Base-by-base conservation (phyloP, 2,888 invertebrate species). In the Sinelater perroti region DNA sequence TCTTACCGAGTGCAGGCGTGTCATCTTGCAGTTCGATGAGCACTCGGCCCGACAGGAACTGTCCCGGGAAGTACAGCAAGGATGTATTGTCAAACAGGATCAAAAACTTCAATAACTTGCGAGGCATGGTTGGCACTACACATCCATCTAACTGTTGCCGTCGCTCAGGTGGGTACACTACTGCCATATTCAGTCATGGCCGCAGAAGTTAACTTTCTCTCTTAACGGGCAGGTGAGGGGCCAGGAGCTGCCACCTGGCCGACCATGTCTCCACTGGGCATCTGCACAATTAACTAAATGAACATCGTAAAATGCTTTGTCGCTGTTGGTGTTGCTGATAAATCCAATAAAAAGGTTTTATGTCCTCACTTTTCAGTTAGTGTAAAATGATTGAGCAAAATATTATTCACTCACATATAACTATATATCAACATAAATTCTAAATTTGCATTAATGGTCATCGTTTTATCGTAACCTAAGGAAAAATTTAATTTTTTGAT, bases 11-110 rank as follows among this genome's bases (percentile, higher is more conserved):
- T n/a, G 92, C 91, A 62, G 92, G 90, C 65, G 95, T 95, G 79
- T 95, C 94, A 80, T 95, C 95, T 77, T 95, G 95, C 62, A 95
- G 81, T 76, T 96, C 95, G 75, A 96, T 89, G 50, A 96, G 85
- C 54, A 96, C 95, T 74, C 94, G 86, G 30, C 95, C 95, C 50
- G 93, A 93, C 64, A 95, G 81, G 79, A 95, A 95, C 78, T 95
- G 94, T 3, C 95, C 95, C 59, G 95, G 95, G 76, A 95, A 95
- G 79, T 95, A 96, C 57, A 96, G 79, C 63, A 96, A 80, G 70
- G 93, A 95, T 38, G 94, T 93, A 76, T 95, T 95, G 80, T 96
- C 95, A 80, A 96, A 94, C 63, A 95, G 85, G 71, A 96, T 95
- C 60, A 95, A 83, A 80, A 96, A 96, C 81, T 95, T 95, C 64